Conservation (phyloP, 2,113 vertebrate genomes). For the Myotis davidii region DNA sequence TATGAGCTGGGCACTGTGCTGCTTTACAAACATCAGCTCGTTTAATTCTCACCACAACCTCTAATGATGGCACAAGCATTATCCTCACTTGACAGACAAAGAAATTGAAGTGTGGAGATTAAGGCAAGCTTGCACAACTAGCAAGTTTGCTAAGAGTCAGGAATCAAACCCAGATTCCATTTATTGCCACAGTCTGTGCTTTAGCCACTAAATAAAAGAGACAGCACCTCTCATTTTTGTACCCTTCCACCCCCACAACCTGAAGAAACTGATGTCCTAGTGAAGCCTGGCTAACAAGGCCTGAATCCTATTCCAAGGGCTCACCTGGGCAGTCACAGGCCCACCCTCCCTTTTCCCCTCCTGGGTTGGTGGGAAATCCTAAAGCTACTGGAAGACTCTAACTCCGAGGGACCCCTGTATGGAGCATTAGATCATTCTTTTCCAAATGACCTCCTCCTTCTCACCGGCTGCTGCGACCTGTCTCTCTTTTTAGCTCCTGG, state of each 20-base stretch:
- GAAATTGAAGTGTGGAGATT: neutral
- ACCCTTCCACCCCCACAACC: neutral
- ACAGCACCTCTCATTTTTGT: neutral
- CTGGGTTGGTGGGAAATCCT: neutral
- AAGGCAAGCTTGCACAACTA: neutral
- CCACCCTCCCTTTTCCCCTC: neutral
- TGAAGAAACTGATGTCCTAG: neutral
- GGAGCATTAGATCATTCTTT: neutral
- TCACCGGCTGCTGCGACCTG: slow-evolving; percentile 61
- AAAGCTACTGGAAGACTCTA: neutral
- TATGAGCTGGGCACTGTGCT: neutral
- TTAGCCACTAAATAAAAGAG: neutral
- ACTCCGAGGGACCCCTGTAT: neutral
- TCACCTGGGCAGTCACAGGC: neutral
- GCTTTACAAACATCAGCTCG: neutral
- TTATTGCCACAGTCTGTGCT: neutral
- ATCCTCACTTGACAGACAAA: neutral
- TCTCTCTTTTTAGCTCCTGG: slow-evolving; percentile 69
- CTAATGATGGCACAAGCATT: neutral
- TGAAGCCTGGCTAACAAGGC: neutral
- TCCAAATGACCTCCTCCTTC: slow-evolving; percentile 1
- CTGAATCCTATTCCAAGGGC: neutral
- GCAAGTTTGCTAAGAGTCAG: neutral
- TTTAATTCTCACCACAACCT: neutral
- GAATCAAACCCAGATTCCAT: neutral